Percentiles rank a stretch among this genome's conserved stretches.
These are phyloP conservation scores for Oreocharis arfaki DNA, from an alignment of 2,113 vertebrate genomes.

Conservation along the genomic window DNA sequence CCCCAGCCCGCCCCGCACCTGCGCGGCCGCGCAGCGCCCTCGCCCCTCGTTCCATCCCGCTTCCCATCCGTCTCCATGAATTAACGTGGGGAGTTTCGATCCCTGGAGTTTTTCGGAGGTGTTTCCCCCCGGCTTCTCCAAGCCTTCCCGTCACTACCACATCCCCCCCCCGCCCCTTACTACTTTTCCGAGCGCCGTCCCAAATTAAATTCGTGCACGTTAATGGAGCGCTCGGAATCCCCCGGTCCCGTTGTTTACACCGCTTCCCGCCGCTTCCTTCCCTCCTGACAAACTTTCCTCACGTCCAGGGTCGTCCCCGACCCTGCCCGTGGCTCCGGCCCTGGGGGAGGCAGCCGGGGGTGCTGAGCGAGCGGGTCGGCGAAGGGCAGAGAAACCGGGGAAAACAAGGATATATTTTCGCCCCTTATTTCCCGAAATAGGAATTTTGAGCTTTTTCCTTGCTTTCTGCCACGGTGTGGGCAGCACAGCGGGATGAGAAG, in stretches of 20 bases:
- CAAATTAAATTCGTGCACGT: not conserved
- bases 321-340: not conserved
- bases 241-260: not conserved
- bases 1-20: not conserved
- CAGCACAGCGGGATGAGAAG: not conserved
- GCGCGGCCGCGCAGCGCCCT: conserved; percentile 13
- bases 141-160: not conserved
- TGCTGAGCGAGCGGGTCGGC: not conserved
- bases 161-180: no score
- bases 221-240: not conserved
- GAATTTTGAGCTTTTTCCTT: not conserved
- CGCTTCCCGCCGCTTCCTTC: not conserved
- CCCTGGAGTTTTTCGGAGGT: not conserved
- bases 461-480: not conserved
- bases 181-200: not conserved
- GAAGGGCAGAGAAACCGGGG: not conserved
- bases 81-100: not conserved
- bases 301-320: not conserved
- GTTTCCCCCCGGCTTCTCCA: not conserved
- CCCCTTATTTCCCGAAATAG: not conserved
- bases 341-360: not conserved
- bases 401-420: not conserved
- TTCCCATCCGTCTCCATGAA: not conserved
- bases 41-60: not conserved
- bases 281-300: conserved; percentile 2